These are phyloP conservation scores for Amphiprion percula DNA, from an alignment of 2,113 vertebrate species.

Conservation along the genomic window DNA sequence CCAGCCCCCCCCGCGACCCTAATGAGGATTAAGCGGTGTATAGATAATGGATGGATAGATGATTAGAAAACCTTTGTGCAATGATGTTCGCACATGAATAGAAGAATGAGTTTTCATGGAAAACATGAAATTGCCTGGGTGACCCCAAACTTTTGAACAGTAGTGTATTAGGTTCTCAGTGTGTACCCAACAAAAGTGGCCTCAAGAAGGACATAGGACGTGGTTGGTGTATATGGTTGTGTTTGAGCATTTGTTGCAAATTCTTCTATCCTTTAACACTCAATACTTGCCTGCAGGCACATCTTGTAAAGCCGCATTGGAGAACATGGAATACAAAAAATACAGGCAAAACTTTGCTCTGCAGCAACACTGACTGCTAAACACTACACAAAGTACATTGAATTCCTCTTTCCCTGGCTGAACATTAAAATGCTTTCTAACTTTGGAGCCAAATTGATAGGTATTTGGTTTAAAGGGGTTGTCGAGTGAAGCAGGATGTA, in stretches of 20 bases:
- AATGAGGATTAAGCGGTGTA: too few species aligned
- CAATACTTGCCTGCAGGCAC: background rate
- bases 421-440: slow-evolving; percentile 21
- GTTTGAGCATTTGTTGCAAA: background rate
- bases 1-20: too few species aligned
- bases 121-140: too few species aligned
- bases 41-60: too few species aligned
- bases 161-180: too few species aligned
- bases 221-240: too few species aligned
- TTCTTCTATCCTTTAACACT: background rate
- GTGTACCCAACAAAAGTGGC: too few species aligned
- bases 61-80: too few species aligned
- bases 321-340: background rate
- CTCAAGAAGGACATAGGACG: too few species aligned
- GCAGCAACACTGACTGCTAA: background rate
- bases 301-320: background rate
- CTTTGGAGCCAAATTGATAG: slow-evolving; percentile 27
- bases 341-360: background rate
- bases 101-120: too few species aligned
- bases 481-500: slow-evolving; percentile 48
- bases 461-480: slow-evolving; percentile 39
- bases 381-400: background rate
- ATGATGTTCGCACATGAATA: too few species aligned
- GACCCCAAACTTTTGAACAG: too few species aligned
- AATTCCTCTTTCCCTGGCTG: background rate